phyloP scores from a whole-genome alignment of 2,797 vertebrate species.

The Xiphorhynchus erythropygius region DNA sequence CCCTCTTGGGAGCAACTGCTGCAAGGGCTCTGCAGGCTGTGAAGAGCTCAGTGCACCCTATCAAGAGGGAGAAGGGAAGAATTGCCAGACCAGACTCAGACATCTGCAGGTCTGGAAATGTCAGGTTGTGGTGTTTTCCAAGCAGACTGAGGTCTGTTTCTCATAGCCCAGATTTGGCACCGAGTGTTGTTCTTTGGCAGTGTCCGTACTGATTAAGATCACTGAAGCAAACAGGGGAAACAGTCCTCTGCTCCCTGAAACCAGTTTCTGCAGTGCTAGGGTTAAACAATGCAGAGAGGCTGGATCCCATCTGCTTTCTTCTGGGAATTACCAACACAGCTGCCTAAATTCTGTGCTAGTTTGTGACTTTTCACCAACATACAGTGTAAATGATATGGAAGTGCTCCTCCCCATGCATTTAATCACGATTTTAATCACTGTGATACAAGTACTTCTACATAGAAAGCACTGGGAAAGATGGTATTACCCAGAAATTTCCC shows the following conservation, averaged over 20 bases:
- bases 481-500: not conserved
- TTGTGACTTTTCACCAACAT: not conserved
- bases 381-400: not conserved
- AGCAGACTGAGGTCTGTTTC: not conserved
- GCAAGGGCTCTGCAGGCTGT: not conserved
- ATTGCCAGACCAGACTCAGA: not conserved
- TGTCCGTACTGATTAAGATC: not conserved
- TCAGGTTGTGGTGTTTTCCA: not conserved
- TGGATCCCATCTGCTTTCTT: not conserved
- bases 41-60: not conserved
- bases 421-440: not conserved
- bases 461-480: not conserved
- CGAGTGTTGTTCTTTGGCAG: not conserved
- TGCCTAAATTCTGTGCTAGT: not conserved
- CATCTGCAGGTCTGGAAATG: not conserved
- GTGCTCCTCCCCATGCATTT: not conserved
- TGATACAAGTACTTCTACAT: fast-evolving
- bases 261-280: not conserved
- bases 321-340: not conserved
- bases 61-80: not conserved
- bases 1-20: not conserved
- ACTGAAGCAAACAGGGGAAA: not conserved
- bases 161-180: not conserved
- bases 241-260: not conserved
- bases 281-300: not conserved